These are phyloP conservation scores for Leptopilina drosophilae DNA, from an alignment of 2,888 invertebrate genomes.

Conservation along the genomic window DNA sequence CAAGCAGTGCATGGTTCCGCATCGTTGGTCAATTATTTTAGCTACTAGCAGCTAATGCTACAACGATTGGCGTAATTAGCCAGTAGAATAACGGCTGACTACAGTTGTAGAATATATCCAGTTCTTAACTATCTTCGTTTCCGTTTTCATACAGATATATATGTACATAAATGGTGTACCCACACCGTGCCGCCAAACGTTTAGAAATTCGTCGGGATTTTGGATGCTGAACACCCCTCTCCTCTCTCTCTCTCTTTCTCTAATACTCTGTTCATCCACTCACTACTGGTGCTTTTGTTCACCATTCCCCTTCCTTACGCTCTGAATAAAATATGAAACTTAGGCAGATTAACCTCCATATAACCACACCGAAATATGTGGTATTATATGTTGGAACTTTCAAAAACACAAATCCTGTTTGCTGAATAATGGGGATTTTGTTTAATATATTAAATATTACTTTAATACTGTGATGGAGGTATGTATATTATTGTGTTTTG, in stretches of 20 bases:
- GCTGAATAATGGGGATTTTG: neutral
- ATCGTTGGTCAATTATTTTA: slow-evolving; percentile 38
- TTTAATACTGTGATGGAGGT: neutral
- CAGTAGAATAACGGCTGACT: slow-evolving; percentile 23
- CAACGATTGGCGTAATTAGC: slow-evolving; percentile 24
- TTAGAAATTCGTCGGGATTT: slow-evolving; percentile 1
- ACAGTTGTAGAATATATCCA: neutral
- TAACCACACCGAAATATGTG: neutral
- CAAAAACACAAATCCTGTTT: slow-evolving; percentile 23
- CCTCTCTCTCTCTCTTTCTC: neutral
- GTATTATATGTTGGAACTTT: neutral
- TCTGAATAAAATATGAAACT: slow-evolving; percentile 18
- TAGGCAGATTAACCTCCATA: slow-evolving; percentile 10
- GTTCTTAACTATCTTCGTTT: slow-evolving; percentile 27
- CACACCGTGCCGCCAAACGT: neutral
- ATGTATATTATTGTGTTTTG: no score
- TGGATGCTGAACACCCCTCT: neutral
- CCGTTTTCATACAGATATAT: neutral
- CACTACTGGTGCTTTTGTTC: slow-evolving; percentile 5
- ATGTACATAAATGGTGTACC: neutral
- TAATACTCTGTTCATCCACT: slow-evolving; percentile 23
- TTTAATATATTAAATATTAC: neutral
- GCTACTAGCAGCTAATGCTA: neutral
- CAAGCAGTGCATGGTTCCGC: slow-evolving; percentile 25
- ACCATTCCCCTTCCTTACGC: neutral